Base-by-base conservation (phyloP, 2,113 vertebrate species). In the Festucalex cinctus region DNA sequence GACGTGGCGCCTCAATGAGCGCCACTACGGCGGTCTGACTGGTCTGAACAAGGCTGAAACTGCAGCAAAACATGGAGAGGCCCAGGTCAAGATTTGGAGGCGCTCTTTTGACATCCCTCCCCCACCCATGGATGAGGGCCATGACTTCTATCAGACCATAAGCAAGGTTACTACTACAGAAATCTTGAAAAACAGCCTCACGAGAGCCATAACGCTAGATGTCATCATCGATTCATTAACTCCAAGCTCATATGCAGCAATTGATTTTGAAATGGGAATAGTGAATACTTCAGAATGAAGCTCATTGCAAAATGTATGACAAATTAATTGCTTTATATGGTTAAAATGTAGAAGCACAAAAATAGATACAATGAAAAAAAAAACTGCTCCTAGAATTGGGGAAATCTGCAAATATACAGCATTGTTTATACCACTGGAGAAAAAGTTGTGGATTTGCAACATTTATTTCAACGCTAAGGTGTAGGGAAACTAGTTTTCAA, bases 1-100 rank as follows among this genome's bases (percentile, higher is more conserved):
- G 9, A 93, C 90, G 77, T 97, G 95, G 95, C 92, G 94, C 32
- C 93, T 97, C 65, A 97, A 97, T 0, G 95, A 97, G 85, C 92
- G 95, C 8, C 95, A 97, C 87, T 97, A 97, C 0, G 95, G 95
- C 0, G 95, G 94, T 24, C 91, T 97, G 77, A 97, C 94, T 0
- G 95, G 94, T 43, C 92, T 96, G 54, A 96, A 96, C 91, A 97
- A 97, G 84, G 94, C 95, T 0, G 94, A 97, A 86, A 97, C 95
- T 0, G 95, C 95, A 0, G 94, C 91, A 28, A 95, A 94, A 77
- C 95, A 97, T 0, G 95, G 95, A 9, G 95, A 97, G 62, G 94
- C 93, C 75, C 94, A 97, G 85, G 95, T 97, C 41, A 96, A 96
- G 85, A 88, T 97, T 88, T 97, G 95, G 95, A 92, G 95, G 65